These are phyloP conservation scores for Neosalanx taihuensis DNA, from an alignment of 2,797 vertebrate genomes.

Conservation along the genomic window DNA sequence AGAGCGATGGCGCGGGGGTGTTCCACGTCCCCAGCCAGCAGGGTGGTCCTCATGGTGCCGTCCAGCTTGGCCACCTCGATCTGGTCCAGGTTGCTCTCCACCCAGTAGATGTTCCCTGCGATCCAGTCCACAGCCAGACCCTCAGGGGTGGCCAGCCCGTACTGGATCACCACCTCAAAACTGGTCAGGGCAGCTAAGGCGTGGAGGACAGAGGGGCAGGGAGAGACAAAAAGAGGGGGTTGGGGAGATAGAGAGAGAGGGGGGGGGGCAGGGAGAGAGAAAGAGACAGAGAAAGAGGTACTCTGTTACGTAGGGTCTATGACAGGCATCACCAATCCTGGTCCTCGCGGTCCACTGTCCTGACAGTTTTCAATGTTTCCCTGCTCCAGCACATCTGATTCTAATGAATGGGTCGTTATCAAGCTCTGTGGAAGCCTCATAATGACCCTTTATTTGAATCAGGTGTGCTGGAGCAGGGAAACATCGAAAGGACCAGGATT, in stretches of 20 bases:
- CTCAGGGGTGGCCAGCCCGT: slow-evolving; percentile 92
- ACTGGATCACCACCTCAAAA: slow-evolving; percentile 97
- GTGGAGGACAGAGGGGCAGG: not conserved
- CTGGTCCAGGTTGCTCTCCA: slow-evolving; percentile 98
- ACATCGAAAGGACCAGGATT: no score
- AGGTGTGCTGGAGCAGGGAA: no score
- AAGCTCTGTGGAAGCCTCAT: no score
- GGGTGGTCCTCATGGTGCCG: slow-evolving; percentile 91
- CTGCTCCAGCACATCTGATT: no score
- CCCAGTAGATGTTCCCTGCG: slow-evolving; percentile 98
- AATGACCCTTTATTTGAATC: no score
- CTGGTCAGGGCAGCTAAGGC: slow-evolving; percentile 84
- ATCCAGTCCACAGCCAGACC: slow-evolving; percentile 98
- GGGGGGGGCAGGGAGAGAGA: not conserved
- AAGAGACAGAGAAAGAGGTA: not conserved
- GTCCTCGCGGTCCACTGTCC: no score
- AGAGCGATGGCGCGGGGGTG: slow-evolving; percentile 93
- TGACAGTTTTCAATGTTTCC: no score
- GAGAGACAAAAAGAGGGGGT: not conserved
- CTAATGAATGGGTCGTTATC: no score
- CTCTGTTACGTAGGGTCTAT: no score
- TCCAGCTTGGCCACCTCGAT: slow-evolving; percentile 97
- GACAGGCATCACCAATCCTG: no score
- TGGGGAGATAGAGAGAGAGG: not conserved
- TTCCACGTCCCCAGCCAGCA: slow-evolving; percentile 94